Conservation (phyloP, 1,140 invertebrate genomes). For the Araneus ventricosus region DNA sequence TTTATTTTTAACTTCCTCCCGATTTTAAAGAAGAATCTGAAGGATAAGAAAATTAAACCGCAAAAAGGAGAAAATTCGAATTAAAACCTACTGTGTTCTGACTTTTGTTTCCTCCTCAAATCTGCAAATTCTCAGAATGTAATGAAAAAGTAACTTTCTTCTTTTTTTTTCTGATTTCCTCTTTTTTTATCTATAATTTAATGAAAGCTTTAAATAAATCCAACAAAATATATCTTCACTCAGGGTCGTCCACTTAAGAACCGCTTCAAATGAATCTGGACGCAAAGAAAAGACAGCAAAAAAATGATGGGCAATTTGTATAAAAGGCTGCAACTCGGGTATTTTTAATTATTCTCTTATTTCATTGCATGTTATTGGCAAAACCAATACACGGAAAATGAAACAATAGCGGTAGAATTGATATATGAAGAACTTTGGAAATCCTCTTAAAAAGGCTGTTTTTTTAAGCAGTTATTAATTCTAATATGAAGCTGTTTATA, state of each 20-base stretch:
- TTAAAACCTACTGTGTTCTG: neutral
- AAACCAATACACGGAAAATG: neutral
- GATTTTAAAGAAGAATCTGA: neutral
- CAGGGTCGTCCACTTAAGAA: neutral
- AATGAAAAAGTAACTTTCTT: neutral
- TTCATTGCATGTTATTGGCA: neutral
- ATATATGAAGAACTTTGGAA: neutral
- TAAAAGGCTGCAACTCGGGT: neutral
- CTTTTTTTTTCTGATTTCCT: neutral
- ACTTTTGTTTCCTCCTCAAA: neutral
- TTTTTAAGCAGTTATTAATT: neutral
- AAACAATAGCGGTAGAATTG: neutral
- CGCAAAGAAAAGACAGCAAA: neutral
- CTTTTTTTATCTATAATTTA: constrained; percentile 4
- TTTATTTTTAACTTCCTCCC: neutral
- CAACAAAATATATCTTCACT: constrained; percentile 34
- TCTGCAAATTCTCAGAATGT: constrained; percentile 28
- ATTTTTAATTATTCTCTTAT: neutral
- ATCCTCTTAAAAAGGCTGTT: neutral
- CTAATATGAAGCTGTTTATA: too few relatives aligned
- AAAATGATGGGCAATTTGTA: neutral
- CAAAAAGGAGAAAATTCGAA: neutral
- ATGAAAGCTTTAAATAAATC: constrained; percentile 31
- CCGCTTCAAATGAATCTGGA: constrained; percentile 11
- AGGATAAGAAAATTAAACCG: neutral